Evolutionary conservation across 2,797 vertebrate genomes (phyloP).

Genomic region (Sebastes aleutianus): DNA sequence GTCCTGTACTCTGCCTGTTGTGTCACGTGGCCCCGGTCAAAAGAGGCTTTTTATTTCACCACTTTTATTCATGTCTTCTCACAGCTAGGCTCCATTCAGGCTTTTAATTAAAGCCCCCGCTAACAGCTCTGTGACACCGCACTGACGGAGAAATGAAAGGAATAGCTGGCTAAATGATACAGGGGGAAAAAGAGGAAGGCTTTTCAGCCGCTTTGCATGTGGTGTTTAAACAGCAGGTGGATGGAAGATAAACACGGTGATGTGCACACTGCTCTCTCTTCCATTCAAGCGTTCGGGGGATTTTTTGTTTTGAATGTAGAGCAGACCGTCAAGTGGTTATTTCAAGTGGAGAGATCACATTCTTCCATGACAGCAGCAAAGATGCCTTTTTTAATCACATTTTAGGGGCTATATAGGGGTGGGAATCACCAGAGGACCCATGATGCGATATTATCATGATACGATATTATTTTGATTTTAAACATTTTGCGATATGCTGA

Average conservation of each 20-base stretch:
- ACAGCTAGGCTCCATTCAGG: conserved; percentile 26
- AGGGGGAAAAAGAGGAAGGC: neutral
- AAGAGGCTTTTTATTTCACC: neutral
- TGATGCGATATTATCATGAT: too few species aligned
- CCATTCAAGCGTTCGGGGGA: neutral
- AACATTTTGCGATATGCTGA: too few species aligned
- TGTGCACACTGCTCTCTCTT: neutral
- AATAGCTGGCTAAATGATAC: neutral
- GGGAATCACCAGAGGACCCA: too few species aligned
- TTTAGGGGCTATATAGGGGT: too few species aligned
- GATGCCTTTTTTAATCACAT: neutral
- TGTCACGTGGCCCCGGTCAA: neutral
- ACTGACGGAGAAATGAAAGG: conserved; percentile 3
- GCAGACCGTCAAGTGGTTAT: neutral
- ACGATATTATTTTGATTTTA: too few species aligned
- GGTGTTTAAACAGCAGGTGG: neutral
- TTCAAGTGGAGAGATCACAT: neutral
- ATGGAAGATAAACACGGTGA: neutral
- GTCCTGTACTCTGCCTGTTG: neutral
- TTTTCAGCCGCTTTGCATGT: neutral
- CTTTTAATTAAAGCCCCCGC: conserved; percentile 42
- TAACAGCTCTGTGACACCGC: conserved; percentile 7
- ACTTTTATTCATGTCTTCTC: conserved; percentile 17
- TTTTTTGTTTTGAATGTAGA: neutral
- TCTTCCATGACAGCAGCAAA: neutral